Percentiles rank a stretch among this genome's conserved stretches.
Conservation (phyloP, 2,797 vertebrate genomes). For the Neosilurus hyrtlii region DNA sequence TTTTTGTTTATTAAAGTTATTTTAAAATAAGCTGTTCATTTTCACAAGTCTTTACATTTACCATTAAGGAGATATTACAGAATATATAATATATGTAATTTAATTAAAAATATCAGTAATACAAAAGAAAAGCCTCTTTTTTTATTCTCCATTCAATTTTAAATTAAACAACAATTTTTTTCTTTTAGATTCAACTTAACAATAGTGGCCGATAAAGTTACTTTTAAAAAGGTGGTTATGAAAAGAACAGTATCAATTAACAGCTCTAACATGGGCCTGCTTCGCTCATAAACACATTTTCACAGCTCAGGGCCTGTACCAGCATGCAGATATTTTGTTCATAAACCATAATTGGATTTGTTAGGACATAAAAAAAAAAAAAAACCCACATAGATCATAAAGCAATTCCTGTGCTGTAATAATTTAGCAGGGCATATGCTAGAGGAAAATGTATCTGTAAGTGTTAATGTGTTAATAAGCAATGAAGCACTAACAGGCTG, state of each 20-base stretch:
- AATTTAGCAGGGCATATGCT: slow-evolving; percentile 20
- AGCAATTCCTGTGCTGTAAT: neutral
- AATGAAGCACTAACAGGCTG: slow-evolving; percentile 31
- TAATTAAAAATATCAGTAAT: no score
- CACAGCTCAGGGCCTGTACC: neutral
- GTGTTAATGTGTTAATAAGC: slow-evolving; percentile 44
- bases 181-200: neutral
- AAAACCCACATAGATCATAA: slow-evolving; percentile 3
- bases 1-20: no score
- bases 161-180: neutral
- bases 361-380: slow-evolving; percentile 7
- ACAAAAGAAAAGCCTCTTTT: neutral
- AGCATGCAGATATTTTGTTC: neutral
- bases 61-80: no score
- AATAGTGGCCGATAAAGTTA: neutral
- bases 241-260: neutral
- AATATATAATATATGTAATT: no score
- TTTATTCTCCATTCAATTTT: neutral
- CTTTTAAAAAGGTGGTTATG: neutral
- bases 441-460: slow-evolving; percentile 33
- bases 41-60: no score
- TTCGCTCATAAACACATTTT: slow-evolving; percentile 8
- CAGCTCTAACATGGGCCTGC: neutral
- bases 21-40: no score
- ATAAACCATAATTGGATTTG: slow-evolving; percentile 18